Conservation (phyloP, 1,140 invertebrate species). For the Calycopis cecrops region DNA sequence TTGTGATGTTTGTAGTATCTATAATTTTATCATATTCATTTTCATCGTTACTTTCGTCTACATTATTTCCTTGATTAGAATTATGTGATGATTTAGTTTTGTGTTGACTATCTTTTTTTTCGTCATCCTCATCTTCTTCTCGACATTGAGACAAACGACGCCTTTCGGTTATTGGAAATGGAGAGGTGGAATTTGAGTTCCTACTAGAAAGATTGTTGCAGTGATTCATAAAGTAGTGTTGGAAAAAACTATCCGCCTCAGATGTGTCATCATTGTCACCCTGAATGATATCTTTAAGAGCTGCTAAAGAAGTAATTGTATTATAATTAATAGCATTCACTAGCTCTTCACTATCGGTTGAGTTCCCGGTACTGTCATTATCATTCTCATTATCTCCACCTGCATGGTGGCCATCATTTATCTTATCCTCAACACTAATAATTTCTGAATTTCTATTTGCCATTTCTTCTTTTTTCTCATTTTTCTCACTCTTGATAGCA, state of each 20-base stretch:
- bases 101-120: conserved; percentile 61
- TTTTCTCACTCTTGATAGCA: conserved; percentile 34
- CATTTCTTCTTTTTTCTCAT: conserved; percentile 62
- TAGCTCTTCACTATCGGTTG: conserved; percentile 79
- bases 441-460: conserved; percentile 31
- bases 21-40: not conserved
- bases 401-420: conserved; percentile 26
- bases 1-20: conserved; percentile 1
- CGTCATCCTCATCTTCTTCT: conserved; percentile 87
- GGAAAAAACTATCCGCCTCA: conserved; percentile 81
- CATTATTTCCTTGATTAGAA: too few relatives aligned
- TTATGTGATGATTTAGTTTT: conserved; percentile 18
- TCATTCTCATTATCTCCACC: conserved; percentile 41
- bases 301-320: conserved; percentile 79
- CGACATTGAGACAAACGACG: conserved; percentile 87
- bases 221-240: conserved; percentile 84
- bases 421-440: conserved; percentile 30
- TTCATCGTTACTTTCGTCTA: too few relatives aligned
- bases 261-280: conserved; percentile 76
- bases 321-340: conserved; percentile 81
- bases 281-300: conserved; percentile 81
- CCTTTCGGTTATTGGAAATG: conserved; percentile 77
- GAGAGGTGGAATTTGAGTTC: conserved; percentile 70
- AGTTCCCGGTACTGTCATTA: conserved; percentile 60
- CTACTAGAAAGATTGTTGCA: conserved; percentile 79